Evolutionary conservation across 35 echinoderm and acorn worm genomes (phyloP).

Genomic region (Chiridota heheva): DNA sequence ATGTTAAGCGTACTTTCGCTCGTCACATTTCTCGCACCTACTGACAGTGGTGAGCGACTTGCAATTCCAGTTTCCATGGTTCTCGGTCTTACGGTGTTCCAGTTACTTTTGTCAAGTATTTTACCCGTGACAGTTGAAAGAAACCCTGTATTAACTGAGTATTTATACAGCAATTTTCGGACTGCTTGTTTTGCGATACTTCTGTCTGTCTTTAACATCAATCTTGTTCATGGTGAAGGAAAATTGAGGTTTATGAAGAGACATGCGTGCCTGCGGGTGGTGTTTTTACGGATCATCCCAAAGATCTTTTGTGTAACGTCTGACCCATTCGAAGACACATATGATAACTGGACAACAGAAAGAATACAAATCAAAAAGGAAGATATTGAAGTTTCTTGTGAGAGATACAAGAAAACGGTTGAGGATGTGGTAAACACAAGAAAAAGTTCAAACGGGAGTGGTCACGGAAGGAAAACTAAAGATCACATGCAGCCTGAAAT

Average conservation of each 20-base stretch:
- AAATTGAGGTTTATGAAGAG: not conserved
- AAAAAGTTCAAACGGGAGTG: too few relatives aligned
- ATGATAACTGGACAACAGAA: too few relatives aligned
- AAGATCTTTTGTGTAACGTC: too few relatives aligned
- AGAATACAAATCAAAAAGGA: too few relatives aligned
- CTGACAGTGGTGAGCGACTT: slow-evolving; percentile 38
- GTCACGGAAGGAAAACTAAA: too few relatives aligned
- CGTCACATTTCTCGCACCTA: slow-evolving; percentile 7
- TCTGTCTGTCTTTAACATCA: slow-evolving; percentile 4
- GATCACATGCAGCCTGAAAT: too few relatives aligned
- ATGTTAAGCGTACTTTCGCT: not conserved
- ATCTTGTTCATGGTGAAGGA: not conserved
- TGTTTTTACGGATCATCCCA: too few relatives aligned
- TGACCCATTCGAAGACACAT: too few relatives aligned
- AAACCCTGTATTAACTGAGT: not conserved
- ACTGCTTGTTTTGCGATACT: not conserved
- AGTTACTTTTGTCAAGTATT: slow-evolving; percentile 23
- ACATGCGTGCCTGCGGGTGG: too few relatives aligned
- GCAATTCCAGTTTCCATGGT: slow-evolving; percentile 21
- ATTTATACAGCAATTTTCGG: not conserved
- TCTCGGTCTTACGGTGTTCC: slow-evolving; percentile 36
- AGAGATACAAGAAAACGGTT: too few relatives aligned
- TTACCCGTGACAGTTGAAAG: slow-evolving; percentile 1
- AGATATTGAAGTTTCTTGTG: too few relatives aligned
- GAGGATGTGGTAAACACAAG: too few relatives aligned